phyloP scores from a whole-genome alignment of 2,113 vertebrate species.

The Rattus rattus region DNA sequence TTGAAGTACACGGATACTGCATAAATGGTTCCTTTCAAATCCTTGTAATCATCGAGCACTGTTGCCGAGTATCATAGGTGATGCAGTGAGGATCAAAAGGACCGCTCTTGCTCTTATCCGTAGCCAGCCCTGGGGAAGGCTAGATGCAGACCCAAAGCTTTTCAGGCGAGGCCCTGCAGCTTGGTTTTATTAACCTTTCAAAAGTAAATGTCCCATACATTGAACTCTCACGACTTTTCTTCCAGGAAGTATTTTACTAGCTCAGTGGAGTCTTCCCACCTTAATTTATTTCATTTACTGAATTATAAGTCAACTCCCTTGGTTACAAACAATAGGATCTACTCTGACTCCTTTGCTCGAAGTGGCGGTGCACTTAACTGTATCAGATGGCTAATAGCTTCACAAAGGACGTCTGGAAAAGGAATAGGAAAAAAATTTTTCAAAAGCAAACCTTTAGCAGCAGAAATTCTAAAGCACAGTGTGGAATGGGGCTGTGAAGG shows the following conservation, averaged over 20 bases:
- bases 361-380: not conserved
- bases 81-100: not conserved
- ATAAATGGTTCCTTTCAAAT: conserved; percentile 26
- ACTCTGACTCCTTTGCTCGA: conserved; percentile 6
- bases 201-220: not conserved
- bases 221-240: not conserved
- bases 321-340: not conserved
- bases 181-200: not conserved
- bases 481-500: not conserved
- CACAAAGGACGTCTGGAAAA: not conserved
- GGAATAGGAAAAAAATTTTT: not conserved
- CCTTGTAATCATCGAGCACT: not conserved
- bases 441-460: not conserved
- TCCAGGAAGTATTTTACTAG: not conserved
- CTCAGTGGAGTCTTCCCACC: not conserved
- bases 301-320: not conserved
- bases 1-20: conserved; percentile 2
- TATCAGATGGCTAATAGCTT: conserved; percentile 14
- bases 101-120: not conserved
- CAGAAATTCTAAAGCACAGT: not conserved
- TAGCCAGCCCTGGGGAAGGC: not conserved
- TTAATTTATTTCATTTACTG: not conserved
- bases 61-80: not conserved
- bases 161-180: fast-evolving
- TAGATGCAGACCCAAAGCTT: not conserved